phyloP scores from a whole-genome alignment of 2,888 invertebrate genomes.

The Anthophora plumipes region DNA sequence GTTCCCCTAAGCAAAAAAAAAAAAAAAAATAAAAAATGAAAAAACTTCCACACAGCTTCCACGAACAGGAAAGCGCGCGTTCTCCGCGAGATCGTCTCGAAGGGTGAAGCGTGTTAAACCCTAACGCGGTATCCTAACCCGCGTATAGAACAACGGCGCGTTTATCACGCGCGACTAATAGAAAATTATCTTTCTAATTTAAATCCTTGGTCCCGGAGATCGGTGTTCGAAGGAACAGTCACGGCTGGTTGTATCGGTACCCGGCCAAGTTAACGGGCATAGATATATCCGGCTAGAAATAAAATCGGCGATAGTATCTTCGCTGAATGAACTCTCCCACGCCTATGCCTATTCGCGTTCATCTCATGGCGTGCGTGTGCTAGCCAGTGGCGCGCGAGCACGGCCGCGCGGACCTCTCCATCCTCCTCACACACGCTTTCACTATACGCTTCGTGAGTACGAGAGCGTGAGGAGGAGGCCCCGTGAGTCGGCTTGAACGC shows the following conservation, averaged over 20 bases:
- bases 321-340: conserved; percentile 85
- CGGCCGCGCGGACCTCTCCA: conserved; percentile 62
- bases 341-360: conserved; percentile 82
- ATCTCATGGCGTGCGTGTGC: conserved; percentile 51
- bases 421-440: conserved; percentile 37
- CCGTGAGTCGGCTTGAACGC: conserved; percentile 60
- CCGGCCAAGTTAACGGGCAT: conserved; percentile 78
- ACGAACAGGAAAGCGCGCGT: conserved; percentile 6
- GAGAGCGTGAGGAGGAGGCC: conserved; percentile 38
- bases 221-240: conserved; percentile 42
- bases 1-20: conserved; percentile 5
- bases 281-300: conserved; percentile 82
- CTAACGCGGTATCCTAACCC: conserved; percentile 49
- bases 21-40: neutral
- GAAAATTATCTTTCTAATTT: conserved; percentile 75
- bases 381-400: conserved; percentile 6
- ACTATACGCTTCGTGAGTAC: conserved; percentile 43
- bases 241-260: conserved; percentile 72
- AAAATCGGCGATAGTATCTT: conserved; percentile 84
- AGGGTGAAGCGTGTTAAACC: neutral
- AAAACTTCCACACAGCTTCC: neutral
- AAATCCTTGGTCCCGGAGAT: conserved; percentile 52
- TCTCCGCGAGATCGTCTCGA: neutral
- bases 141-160: conserved; percentile 64
- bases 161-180: conserved; percentile 73